phyloP scores from a whole-genome alignment of 1,140 invertebrate genomes.

The Grapholita molesta region DNA sequence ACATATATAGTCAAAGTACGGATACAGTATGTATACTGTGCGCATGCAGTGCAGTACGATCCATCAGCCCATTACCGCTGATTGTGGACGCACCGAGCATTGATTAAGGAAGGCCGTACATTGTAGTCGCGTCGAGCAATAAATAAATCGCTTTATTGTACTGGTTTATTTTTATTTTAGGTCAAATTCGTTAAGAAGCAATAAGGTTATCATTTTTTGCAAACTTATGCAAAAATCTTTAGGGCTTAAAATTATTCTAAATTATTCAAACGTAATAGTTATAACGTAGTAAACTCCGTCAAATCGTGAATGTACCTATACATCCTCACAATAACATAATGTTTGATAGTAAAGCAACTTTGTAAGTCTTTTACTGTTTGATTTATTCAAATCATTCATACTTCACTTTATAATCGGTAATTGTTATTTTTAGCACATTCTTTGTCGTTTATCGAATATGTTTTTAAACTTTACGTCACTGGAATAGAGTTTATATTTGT shows the following conservation, averaged over 20 bases:
- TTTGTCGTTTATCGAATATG: not conserved
- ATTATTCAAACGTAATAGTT: too few species aligned
- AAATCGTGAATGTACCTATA: not conserved
- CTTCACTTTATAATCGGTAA: not conserved
- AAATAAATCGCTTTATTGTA: constrained; percentile 5
- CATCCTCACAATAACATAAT: not conserved
- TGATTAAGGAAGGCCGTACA: constrained; percentile 52
- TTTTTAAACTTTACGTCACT: not conserved
- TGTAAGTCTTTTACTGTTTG: not conserved
- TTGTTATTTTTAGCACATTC: constrained; percentile 9
- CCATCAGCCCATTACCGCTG: constrained; percentile 62
- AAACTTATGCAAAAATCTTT: too few species aligned
- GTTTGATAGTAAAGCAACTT: not conserved
- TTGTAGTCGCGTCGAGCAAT: constrained; percentile 22
- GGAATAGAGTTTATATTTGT: not conserved
- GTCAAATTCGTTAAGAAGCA: not conserved
- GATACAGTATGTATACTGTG: constrained; percentile 17
- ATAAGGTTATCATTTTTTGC: too few species aligned
- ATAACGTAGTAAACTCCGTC: not conserved
- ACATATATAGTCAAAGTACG: not conserved
- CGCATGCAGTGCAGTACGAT: constrained; percentile 31
- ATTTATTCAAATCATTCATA: constrained; percentile 3
- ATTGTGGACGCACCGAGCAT: constrained; percentile 62
- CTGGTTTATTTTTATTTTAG: constrained; percentile 13
- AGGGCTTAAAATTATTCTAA: too few species aligned